Evolutionary conservation across 2,888 invertebrate species (phyloP).

Genomic region (Netelia inedita): DNA sequence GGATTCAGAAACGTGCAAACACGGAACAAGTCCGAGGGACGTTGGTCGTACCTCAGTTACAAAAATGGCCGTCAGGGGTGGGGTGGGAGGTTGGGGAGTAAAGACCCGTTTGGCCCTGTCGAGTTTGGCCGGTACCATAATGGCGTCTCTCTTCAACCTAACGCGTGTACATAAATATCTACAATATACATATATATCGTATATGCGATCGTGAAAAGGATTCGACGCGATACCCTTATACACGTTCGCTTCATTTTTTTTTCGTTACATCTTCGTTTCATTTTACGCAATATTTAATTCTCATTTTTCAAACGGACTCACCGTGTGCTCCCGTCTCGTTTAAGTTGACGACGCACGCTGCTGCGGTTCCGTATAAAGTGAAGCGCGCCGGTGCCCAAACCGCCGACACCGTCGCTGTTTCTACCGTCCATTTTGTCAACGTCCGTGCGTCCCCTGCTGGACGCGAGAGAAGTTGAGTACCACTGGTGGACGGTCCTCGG

Average conservation of each 20-base stretch:
- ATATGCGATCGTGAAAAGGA: slow-evolving; percentile 6
- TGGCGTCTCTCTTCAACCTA: slow-evolving; percentile 52
- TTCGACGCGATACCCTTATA: slow-evolving; percentile 27
- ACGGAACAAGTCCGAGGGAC: slow-evolving; percentile 61
- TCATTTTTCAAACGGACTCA: slow-evolving; percentile 72
- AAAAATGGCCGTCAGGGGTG: slow-evolving; percentile 49
- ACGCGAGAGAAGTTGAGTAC: slow-evolving; percentile 73
- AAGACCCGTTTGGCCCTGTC: slow-evolving; percentile 65
- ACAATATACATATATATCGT: slow-evolving; percentile 1
- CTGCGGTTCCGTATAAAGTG: slow-evolving; percentile 82
- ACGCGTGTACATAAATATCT: slow-evolving; percentile 15
- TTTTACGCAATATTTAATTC: slow-evolving; percentile 2
- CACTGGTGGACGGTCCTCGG: slow-evolving; percentile 77
- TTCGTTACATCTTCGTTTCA: slow-evolving; percentile 45
- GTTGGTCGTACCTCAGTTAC: slow-evolving; percentile 45
- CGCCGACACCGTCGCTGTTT: slow-evolving; percentile 68
- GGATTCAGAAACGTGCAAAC: slow-evolving; percentile 67
- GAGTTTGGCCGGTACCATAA: slow-evolving; percentile 66
- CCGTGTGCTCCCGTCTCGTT: slow-evolving; percentile 80
- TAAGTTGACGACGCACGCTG: slow-evolving; percentile 81
- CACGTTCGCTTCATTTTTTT: slow-evolving; percentile 28
- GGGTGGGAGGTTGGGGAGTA: slow-evolving; percentile 21
- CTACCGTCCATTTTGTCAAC: slow-evolving; percentile 35
- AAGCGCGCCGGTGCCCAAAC: slow-evolving; percentile 81
- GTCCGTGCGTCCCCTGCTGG: slow-evolving; percentile 19